These are phyloP conservation scores for Phorcus lineatus DNA, from an alignment of 2,888 invertebrate species.

Conservation along the genomic window DNA sequence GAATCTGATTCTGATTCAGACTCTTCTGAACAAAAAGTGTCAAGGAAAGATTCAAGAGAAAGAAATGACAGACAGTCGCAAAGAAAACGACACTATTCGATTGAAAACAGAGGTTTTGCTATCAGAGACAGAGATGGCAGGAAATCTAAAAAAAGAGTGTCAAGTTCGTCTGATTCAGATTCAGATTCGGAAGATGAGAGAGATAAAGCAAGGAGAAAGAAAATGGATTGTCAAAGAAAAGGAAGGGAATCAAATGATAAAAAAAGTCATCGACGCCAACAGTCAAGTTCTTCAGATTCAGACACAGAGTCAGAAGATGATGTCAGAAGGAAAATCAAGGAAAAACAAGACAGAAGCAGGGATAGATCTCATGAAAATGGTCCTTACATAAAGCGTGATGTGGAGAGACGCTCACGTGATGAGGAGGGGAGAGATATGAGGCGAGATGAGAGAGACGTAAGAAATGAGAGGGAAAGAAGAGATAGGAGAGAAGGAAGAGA, in stretches of 20 bases:
- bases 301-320: not conserved
- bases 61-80: too few species aligned
- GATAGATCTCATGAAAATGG: not conserved
- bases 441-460: constrained; percentile 16
- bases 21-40: too few species aligned
- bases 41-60: too few species aligned
- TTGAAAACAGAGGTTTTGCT: too few species aligned
- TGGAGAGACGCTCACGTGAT: not conserved
- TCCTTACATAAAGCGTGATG: too few species aligned
- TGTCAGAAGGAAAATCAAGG: not conserved
- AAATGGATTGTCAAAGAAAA: too few species aligned
- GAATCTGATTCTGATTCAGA: too few species aligned
- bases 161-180: not conserved
- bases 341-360: not conserved
- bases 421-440: constrained; percentile 1
- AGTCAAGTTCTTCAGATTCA: not conserved
- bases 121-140: too few species aligned
- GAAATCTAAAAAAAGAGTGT: too few species aligned
- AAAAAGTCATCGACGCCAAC: not conserved
- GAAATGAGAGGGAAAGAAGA: not conserved
- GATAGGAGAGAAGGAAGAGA: not conserved
- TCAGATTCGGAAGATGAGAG: not conserved
- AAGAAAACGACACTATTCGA: too few species aligned
- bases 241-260: not conserved
- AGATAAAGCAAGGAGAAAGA: not conserved